A percentile compares a stretch with the other conserved stretches of the same genome.
Conservation (phyloP, 2,113 vertebrate genomes). For the Tamias sibiricus region DNA sequence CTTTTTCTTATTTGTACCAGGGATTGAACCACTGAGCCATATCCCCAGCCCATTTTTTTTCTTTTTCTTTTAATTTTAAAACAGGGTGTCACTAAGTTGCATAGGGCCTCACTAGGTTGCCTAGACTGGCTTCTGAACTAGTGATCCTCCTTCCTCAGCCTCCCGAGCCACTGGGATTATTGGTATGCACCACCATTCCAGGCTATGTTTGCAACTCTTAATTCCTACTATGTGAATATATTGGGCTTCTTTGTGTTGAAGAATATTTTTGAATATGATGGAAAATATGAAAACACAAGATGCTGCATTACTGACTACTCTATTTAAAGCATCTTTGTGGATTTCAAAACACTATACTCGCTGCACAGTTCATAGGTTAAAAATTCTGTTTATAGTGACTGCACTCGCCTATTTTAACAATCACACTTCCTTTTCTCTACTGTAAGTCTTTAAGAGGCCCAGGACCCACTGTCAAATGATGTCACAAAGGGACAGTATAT, state of each 20-base stretch:
- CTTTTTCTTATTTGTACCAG: no score
- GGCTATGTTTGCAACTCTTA: not conserved
- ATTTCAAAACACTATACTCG: slow-evolving; percentile 61
- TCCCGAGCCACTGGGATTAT: no score
- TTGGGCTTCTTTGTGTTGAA: slow-evolving; percentile 68
- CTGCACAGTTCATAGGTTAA: slow-evolving; percentile 46
- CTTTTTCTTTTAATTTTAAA: no score
- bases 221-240: slow-evolving; percentile 59
- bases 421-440: not conserved
- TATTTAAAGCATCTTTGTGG: slow-evolving; percentile 61
- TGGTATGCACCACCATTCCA: no score
- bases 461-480: not conserved
- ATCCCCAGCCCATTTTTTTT: no score
- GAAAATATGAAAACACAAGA: slow-evolving; percentile 74
- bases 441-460: not conserved
- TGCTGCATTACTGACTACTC: slow-evolving; percentile 55
- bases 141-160: no score
- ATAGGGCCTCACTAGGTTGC: no score
- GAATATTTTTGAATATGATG: slow-evolving; percentile 67
- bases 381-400: slow-evolving; percentile 57
- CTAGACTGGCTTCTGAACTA: no score
- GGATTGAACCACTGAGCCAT: no score
- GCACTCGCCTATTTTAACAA: slow-evolving; percentile 62
- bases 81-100: no score
- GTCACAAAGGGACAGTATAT: not conserved